Percentiles rank a stretch among this genome's conserved stretches.
Conservation (phyloP, 2,113 vertebrate genomes). For the Callochromis pleurospilus region DNA sequence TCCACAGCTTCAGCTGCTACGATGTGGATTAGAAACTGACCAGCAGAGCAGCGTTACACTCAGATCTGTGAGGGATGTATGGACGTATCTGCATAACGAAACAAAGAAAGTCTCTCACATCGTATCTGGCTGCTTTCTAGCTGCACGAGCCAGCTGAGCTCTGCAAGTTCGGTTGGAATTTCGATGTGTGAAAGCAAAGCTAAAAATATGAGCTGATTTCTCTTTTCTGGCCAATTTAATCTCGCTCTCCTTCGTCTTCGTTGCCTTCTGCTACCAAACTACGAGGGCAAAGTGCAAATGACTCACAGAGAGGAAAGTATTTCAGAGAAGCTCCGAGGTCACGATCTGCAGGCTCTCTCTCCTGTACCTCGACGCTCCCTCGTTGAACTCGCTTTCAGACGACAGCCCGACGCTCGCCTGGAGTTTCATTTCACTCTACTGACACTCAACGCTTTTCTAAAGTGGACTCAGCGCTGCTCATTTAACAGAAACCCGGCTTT, state of each 20-base stretch:
- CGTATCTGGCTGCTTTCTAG: background rate
- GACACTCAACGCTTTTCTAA: background rate
- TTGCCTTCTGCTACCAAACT: background rate
- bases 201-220: slow-evolving; percentile 13
- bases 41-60: background rate
- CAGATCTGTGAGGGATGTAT: background rate
- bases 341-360: background rate
- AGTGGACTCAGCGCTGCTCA: background rate
- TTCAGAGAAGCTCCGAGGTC: background rate
- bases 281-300: background rate
- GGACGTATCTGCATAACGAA: background rate
- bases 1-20: background rate
- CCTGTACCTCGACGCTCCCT: background rate
- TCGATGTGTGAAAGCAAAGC: slow-evolving; percentile 5
- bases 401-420: background rate
- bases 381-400: background rate
- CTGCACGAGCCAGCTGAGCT: background rate
- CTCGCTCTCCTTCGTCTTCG: background rate
- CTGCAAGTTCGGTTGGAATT: background rate
- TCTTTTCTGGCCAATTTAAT: background rate
- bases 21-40: background rate
- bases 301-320: background rate
- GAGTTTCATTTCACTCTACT: background rate
- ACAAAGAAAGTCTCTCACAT: background rate
- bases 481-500: background rate